Evolutionary conservation across 2,888 invertebrate species (phyloP).

Genomic region (Lithosia quadra): DNA sequence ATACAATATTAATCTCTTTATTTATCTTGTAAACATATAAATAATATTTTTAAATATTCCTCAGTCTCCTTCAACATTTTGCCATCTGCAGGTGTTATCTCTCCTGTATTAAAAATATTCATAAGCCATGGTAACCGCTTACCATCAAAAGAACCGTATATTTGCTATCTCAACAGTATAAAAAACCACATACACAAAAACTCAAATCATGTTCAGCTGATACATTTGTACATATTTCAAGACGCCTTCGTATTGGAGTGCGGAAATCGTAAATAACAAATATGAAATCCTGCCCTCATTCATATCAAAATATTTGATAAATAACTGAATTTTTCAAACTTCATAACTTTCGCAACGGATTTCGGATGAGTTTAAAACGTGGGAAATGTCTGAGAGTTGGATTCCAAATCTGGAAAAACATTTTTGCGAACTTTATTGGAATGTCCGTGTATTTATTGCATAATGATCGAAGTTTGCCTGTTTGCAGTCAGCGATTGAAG

Average conservation of each 20-base stretch:
- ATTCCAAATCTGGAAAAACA: conserved; percentile 33
- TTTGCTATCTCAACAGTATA: not conserved
- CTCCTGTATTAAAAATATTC: not conserved
- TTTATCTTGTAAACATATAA: too few species aligned
- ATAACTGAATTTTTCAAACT: conserved; percentile 41
- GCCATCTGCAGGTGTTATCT: not conserved
- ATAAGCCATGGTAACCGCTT: not conserved
- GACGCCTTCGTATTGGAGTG: conserved; percentile 12
- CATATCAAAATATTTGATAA: conserved; percentile 39
- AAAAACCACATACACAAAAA: not conserved
- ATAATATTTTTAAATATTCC: not conserved
- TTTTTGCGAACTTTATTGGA: conserved; percentile 26
- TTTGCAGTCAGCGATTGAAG: not conserved
- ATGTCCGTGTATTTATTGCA: conserved; percentile 26
- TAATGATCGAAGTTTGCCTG: conserved; percentile 22
- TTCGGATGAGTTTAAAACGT: conserved; percentile 39
- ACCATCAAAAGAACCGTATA: not conserved
- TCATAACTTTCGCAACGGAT: conserved; percentile 40
- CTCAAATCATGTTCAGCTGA: conserved; percentile 5
- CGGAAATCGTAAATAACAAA: conserved; percentile 25
- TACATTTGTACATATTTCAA: conserved; percentile 23
- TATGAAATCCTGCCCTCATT: conserved; percentile 29
- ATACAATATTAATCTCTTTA: too few species aligned
- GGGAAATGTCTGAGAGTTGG: conserved; percentile 27
- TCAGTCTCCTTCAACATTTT: too few species aligned